Percentiles rank a stretch among this genome's conserved stretches.
Conservation (phyloP, 1,140 invertebrate species). For the Drosophila hydei region DNA sequence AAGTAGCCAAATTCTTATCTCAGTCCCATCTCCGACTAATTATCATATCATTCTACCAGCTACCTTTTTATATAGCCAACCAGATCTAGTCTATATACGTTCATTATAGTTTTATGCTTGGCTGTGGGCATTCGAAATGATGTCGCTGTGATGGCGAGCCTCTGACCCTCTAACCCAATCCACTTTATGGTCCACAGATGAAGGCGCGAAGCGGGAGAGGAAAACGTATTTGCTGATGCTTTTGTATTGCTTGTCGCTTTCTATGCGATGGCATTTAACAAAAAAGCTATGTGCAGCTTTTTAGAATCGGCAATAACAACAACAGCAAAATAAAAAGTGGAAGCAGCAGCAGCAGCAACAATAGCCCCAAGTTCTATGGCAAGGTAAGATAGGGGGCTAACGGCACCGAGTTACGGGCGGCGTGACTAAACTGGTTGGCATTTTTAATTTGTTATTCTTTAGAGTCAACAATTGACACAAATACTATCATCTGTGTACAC, state of each 20-base stretch:
- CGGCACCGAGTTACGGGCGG: constrained; percentile 1
- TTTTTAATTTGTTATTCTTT: constrained; percentile 44
- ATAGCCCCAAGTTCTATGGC: constrained; percentile 24
- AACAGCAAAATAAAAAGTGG: constrained; percentile 16
- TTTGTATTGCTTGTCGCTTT: constrained; percentile 45
- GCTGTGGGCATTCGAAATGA: background rate
- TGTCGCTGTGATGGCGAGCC: background rate
- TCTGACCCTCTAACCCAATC: constrained; percentile 43
- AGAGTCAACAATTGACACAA: constrained; percentile 46
- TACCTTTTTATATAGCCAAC: too few species aligned
- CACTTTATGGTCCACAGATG: constrained; percentile 6
- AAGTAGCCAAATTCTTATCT: too few species aligned
- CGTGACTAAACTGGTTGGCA: constrained; percentile 50
- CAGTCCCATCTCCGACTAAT: too few species aligned
- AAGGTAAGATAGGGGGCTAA: background rate
- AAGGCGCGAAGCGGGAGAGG: constrained; percentile 2
- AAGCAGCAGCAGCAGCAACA: constrained; percentile 13
- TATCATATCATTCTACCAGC: too few species aligned
- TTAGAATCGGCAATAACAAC: constrained; percentile 33
- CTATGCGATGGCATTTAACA: constrained; percentile 43
- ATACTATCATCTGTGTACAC: constrained; percentile 1
- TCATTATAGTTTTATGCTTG: background rate
- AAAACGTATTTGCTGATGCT: constrained; percentile 19
- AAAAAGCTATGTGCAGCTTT: constrained; percentile 30
- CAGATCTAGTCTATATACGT: too few species aligned